Evolutionary conservation across 2,888 invertebrate genomes (phyloP).

Genomic region (Thecophora atra): DNA sequence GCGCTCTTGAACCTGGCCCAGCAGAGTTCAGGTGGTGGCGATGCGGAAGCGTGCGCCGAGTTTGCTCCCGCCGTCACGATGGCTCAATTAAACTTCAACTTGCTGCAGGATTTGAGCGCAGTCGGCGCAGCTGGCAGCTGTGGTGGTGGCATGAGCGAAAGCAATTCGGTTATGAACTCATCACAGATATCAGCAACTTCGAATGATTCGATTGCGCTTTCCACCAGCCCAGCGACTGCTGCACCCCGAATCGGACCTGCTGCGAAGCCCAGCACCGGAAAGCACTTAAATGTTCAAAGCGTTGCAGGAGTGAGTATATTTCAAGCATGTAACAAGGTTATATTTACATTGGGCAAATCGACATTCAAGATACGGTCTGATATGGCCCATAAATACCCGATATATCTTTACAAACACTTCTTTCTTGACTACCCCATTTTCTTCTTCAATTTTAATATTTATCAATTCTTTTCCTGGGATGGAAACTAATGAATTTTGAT

Average conservation of each 20-base stretch:
- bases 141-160: conserved; percentile 52
- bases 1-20: conserved; percentile 35
- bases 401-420: too few species aligned
- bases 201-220: conserved; percentile 57
- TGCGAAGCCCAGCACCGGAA: conserved; percentile 36
- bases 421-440: too few species aligned
- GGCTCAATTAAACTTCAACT: conserved; percentile 61
- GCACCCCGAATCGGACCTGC: conserved; percentile 33
- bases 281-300: conserved; percentile 54
- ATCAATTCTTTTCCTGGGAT: too few species aligned
- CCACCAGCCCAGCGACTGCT: conserved; percentile 42
- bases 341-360: too few species aligned
- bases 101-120: conserved; percentile 50
- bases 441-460: too few species aligned
- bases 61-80: conserved; percentile 50
- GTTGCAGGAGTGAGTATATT: conserved; percentile 53
- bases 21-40: conserved; percentile 47
- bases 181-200: conserved; percentile 66
- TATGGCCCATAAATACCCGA: too few species aligned
- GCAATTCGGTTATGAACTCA: conserved; percentile 65
- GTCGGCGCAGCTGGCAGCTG: conserved; percentile 34
- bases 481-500: too few species aligned
- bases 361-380: too few species aligned
- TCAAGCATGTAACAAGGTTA: too few species aligned
- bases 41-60: conserved; percentile 49